Evolutionary conservation across 1,140 invertebrate species (phyloP).

Genomic region (Musca vetustissima): DNA sequence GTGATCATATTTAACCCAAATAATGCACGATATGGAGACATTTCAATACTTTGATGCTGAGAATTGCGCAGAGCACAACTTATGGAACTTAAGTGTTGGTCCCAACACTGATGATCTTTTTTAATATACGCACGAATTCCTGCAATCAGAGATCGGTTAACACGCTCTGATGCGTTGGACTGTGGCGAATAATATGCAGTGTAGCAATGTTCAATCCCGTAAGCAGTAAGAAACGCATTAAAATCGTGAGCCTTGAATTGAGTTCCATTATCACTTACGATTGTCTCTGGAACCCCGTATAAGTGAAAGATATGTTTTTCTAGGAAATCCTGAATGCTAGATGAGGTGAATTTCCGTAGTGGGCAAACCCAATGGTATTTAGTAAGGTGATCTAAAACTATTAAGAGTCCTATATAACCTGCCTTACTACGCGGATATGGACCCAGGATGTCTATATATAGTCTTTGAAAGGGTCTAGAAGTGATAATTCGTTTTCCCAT

Average conservation of each 20-base stretch:
- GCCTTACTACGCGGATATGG: slow-evolving; percentile 23
- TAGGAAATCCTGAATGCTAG: not conserved
- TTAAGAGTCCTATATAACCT: slow-evolving; percentile 21
- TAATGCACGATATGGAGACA: no score
- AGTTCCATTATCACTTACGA: slow-evolving; percentile 25
- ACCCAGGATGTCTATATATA: slow-evolving; percentile 26
- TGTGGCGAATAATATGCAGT: slow-evolving; percentile 2
- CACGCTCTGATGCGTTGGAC: slow-evolving; percentile 1
- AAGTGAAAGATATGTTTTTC: slow-evolving; percentile 15
- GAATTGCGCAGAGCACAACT: no score
- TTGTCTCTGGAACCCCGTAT: slow-evolving; percentile 25
- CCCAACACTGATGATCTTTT: not conserved
- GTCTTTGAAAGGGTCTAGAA: slow-evolving; percentile 21
- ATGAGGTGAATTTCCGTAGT: not conserved
- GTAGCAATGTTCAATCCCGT: not conserved
- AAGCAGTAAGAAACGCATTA: slow-evolving; percentile 4
- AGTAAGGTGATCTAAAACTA: slow-evolving; percentile 17
- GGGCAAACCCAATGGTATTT: slow-evolving; percentile 24
- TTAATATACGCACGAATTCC: not conserved
- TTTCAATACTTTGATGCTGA: no score
- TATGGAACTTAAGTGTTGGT: no score
- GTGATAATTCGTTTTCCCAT: not conserved
- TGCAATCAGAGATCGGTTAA: not conserved
- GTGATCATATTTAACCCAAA: no score
- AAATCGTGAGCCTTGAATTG: slow-evolving; percentile 25